Base-by-base conservation (phyloP, 2,888 invertebrate species). In the Eupithecia inturbata region DNA sequence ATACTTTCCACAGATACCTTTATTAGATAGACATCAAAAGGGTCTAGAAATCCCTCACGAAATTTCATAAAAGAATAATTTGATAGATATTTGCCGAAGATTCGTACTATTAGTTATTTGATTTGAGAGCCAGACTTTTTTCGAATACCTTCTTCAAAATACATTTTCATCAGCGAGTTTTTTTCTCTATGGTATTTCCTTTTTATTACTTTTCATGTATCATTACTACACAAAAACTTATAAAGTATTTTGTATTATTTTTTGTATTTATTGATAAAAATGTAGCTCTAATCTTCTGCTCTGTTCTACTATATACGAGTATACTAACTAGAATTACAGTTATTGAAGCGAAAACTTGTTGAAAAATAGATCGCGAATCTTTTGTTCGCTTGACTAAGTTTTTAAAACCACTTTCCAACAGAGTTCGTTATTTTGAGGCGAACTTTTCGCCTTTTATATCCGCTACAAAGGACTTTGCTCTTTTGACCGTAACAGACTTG, bases 401-500 rank as follows among this genome's bases (percentile, higher is more conserved):
- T 74, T 70, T 9, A 66, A 73, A 71, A 68, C 69, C 70, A 26
- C 68, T 69, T 49, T 67, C 33, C 68, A 60, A 72, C 14, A 41
- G 39, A 76, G 57, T 72, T 73, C 70, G 57, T 74, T 74, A 74
- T 74, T 57, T 72, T 70, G 41, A 57, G 70, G 62, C 67, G 64
- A 77, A 77, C 68, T 74, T 76, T 69, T 26, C 60, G 67, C 73
- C 73, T 73, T 76, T 76, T 76, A 73, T 76, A 67, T 64, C 60
- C 36, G 66, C 49, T 53, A 76, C 76, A 76, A 73, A 75, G 71
- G 71, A 31, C 3, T 12, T 41, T 67, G 66, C 73, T 74, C 68
- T 49, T 71, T 77, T 72, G 77, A 74, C 70, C 74, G 74, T 68
- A 64, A 73, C 39, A 68, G 49, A 66, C 77, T 74, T 77, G 62